Conservation (phyloP, 2,797 vertebrate species). For the Otus scops region DNA sequence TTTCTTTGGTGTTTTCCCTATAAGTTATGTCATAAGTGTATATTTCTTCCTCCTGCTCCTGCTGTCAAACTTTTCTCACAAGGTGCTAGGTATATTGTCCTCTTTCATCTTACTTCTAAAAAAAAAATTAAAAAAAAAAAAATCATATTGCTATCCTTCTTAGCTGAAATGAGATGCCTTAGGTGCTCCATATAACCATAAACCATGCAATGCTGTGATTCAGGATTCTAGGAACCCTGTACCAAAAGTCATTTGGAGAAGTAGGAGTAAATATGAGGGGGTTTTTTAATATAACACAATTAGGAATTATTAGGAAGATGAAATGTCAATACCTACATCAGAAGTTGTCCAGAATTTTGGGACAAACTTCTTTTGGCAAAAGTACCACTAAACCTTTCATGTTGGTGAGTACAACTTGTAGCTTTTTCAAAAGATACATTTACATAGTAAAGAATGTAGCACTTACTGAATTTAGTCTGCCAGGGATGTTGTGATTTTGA, state of each 20-base stretch:
- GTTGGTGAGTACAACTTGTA: not conserved
- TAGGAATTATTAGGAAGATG: not conserved
- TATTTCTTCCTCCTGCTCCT: not conserved
- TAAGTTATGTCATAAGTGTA: not conserved
- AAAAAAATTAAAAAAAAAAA: not conserved
- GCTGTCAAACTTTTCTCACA: not conserved
- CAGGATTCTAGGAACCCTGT: not conserved
- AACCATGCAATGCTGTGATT: not conserved
- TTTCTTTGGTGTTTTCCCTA: not conserved
- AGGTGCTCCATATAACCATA: not conserved
- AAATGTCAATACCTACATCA: not conserved
- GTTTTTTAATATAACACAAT: not conserved
- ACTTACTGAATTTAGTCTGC: not conserved
- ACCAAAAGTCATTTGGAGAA: not conserved
- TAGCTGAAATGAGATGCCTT: not conserved
- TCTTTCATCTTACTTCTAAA: not conserved
- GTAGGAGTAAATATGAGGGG: not conserved
- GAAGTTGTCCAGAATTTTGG: not conserved
- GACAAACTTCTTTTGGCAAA: not conserved
- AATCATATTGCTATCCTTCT: not conserved
- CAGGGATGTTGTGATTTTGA: not conserved
- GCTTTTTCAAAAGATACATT: not conserved
- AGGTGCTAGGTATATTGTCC: not conserved
- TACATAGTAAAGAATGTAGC: not conserved
- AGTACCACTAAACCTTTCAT: not conserved